phyloP scores from a whole-genome alignment of 2,888 invertebrate genomes.

The Xanthorhoe spadicearia region DNA sequence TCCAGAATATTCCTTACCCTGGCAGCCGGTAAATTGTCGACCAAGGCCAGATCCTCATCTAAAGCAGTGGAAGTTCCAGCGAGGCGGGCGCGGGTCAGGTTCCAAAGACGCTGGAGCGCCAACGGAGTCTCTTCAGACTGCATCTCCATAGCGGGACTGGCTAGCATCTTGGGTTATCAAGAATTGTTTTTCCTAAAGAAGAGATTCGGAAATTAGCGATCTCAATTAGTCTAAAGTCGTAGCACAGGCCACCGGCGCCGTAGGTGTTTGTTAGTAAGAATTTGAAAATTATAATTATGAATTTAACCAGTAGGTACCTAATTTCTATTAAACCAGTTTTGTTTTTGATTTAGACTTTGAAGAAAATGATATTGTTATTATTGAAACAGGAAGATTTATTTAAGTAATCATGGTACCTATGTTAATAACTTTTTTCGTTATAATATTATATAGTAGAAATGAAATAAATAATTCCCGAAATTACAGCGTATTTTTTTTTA shows the following conservation, averaged over 20 bases:
- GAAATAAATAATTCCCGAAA: neutral
- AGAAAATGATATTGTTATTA: neutral
- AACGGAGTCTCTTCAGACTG: slow-evolving; percentile 78
- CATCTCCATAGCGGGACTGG: slow-evolving; percentile 85
- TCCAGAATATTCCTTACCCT: slow-evolving; percentile 60
- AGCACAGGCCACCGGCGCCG: no score
- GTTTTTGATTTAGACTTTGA: neutral
- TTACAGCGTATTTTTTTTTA: neutral
- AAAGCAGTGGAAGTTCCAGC: slow-evolving; percentile 77
- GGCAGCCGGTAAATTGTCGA: slow-evolving; percentile 72
- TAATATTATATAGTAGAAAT: neutral
- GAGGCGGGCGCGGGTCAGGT: slow-evolving; percentile 77
- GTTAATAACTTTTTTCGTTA: neutral
- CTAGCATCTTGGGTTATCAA: slow-evolving; percentile 66
- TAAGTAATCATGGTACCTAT: neutral
- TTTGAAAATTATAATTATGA: no score
- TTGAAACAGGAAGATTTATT: neutral
- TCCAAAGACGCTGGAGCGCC: slow-evolving; percentile 81
- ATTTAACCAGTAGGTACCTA: no score
- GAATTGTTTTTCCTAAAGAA: slow-evolving; percentile 41
- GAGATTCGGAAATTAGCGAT: neutral
- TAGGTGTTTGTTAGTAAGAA: no score
- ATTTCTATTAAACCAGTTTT: neutral
- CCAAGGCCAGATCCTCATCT: slow-evolving; percentile 72
- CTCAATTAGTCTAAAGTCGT: neutral